Percentiles rank a stretch among this genome's conserved stretches.
Conservation (phyloP, 1,140 invertebrate species). For the Drosophila mauritiana region DNA sequence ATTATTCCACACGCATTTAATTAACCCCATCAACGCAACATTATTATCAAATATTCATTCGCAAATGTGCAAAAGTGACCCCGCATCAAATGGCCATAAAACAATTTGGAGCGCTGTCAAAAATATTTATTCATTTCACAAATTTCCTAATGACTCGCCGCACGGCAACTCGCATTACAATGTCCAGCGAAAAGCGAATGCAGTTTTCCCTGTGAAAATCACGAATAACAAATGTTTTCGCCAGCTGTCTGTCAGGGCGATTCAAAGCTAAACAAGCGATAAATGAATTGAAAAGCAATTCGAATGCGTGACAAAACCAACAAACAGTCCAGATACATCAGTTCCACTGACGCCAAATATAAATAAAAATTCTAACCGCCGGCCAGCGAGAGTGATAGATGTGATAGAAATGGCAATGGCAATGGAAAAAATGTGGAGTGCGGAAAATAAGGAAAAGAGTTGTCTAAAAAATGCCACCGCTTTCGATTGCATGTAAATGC, state of each 20-base stretch:
- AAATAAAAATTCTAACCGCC: constrained; percentile 63
- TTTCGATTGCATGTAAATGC: constrained; percentile 68
- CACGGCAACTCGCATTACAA: constrained; percentile 36
- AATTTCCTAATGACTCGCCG: constrained; percentile 48
- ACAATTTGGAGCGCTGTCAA: constrained; percentile 47
- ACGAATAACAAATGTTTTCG: constrained; percentile 53
- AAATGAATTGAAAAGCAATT: constrained; percentile 48
- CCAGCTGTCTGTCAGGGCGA: constrained; percentile 54
- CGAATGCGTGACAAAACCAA: constrained; percentile 49
- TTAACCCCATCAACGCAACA: constrained; percentile 40
- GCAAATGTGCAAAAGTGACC: neutral
- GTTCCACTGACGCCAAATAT: constrained; percentile 34
- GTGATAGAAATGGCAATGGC: neutral
- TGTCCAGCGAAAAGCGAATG: constrained; percentile 8
- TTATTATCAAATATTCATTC: constrained; percentile 54
- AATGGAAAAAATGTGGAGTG: constrained; percentile 20
- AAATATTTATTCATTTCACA: constrained; percentile 65
- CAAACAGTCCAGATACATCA: constrained; percentile 11
- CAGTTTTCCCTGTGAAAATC: constrained; percentile 30
- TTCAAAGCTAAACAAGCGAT: constrained; percentile 49
- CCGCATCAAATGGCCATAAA: constrained; percentile 32
- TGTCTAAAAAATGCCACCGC: constrained; percentile 46
- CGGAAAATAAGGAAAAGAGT: constrained; percentile 12
- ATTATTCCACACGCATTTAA: constrained; percentile 37
- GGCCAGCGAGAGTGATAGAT: constrained; percentile 52